phyloP scores from a whole-genome alignment of 2,113 vertebrate species.

The Macroglossus sobrinus region DNA sequence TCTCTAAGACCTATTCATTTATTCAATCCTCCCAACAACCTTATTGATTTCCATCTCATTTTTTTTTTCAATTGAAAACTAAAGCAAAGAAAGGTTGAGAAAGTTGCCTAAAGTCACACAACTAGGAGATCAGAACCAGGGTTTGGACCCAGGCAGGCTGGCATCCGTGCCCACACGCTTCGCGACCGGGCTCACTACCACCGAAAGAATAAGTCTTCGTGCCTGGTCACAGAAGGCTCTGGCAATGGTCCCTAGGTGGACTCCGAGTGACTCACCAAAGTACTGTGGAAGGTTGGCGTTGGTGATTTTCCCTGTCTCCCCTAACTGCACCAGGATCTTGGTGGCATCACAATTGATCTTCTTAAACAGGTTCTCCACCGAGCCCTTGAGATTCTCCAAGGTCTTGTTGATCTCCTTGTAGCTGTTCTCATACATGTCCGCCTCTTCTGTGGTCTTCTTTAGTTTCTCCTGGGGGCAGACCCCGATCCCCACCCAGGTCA shows the following conservation, averaged over 20 bases:
- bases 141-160: not conserved
- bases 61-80: not conserved
- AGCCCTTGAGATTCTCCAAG: conserved; percentile 65
- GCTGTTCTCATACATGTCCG: conserved; percentile 8
- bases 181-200: not conserved
- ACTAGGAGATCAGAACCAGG: not conserved
- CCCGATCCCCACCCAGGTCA: not conserved
- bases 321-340: conserved; percentile 56
- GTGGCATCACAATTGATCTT: conserved; percentile 28
- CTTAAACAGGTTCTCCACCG: conserved; percentile 41
- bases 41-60: not conserved
- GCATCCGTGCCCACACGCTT: not conserved
- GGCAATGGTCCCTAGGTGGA: not conserved
- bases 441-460: conserved; percentile 25
- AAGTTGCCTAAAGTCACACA: not conserved
- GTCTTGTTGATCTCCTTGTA: conserved; percentile 44
- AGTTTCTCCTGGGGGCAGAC: conserved; percentile 71
- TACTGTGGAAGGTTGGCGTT: conserved; percentile 70
- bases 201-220: not conserved
- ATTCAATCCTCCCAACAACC: not conserved
- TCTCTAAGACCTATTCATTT: not conserved
- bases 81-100: not conserved
- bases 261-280: conserved; percentile 72
- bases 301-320: conserved; percentile 57
- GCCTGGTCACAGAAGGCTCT: not conserved